phyloP scores from a whole-genome alignment of 2,797 vertebrate species.

The Falco rusticolus region DNA sequence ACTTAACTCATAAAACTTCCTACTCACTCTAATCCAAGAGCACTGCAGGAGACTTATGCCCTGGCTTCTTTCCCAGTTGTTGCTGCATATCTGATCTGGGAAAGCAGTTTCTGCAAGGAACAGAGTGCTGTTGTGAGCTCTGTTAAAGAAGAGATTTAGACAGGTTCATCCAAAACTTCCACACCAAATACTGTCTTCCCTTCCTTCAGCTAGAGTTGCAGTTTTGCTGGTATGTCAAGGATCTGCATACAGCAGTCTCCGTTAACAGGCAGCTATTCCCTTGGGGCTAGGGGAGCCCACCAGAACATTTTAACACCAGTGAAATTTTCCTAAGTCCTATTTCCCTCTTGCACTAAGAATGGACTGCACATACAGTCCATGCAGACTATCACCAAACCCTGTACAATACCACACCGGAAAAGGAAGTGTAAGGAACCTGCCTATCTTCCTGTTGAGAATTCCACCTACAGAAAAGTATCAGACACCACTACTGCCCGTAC shows the following conservation, averaged over 20 bases:
- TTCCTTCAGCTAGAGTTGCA: neutral
- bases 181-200: neutral
- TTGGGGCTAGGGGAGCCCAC: neutral
- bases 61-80: slow-evolving; percentile 16
- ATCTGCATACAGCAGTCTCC: neutral
- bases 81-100: neutral
- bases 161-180: neutral
- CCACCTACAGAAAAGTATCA: accelerated
- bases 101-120: neutral
- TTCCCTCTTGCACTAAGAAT: neutral
- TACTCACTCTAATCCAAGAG: neutral
- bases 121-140: neutral
- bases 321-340: neutral
- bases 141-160: neutral
- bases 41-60: neutral
- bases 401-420: neutral
- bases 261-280: neutral
- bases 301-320: accelerated
- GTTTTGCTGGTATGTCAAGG: neutral
- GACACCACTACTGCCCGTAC: neutral
- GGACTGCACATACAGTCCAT: neutral
- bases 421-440: neutral
- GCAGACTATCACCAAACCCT: neutral
- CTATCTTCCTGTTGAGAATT: neutral
- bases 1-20: neutral